Evolutionary conservation across 1,140 invertebrate genomes (phyloP).

Genomic region (Zeugodacus cucurbitae): DNA sequence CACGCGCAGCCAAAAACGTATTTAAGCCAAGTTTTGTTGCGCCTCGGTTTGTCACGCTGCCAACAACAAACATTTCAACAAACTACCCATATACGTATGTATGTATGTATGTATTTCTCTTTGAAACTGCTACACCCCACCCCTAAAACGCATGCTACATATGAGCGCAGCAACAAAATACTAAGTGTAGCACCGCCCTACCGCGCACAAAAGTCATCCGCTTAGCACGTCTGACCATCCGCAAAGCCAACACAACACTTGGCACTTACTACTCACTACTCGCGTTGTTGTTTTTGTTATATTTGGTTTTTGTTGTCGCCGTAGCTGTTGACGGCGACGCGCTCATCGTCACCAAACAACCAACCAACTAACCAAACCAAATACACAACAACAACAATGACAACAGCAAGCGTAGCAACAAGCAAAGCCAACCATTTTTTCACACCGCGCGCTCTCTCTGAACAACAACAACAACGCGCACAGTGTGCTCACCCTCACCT

Average conservation of each 20-base stretch:
- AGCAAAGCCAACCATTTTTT: slow-evolving; percentile 39
- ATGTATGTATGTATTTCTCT: not conserved
- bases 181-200: not conserved
- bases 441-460: not conserved
- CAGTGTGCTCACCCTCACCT: not conserved
- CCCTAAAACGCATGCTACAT: not conserved
- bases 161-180: not conserved
- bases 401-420: not conserved
- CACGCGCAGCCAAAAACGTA: not conserved
- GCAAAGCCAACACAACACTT: slow-evolving; percentile 20
- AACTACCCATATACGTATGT: not conserved
- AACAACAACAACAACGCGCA: not conserved
- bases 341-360: not conserved
- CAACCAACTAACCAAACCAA: not conserved
- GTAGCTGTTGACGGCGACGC: not conserved
- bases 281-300: slow-evolving; percentile 36
- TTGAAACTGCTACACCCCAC: not conserved
- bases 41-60: not conserved
- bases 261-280: not conserved
- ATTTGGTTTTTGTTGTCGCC: slow-evolving; percentile 16
- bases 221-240: slow-evolving; percentile 24
- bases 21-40: not conserved
- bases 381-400: slow-evolving; percentile 14
- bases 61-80: not conserved
- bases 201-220: not conserved